Base-by-base conservation (phyloP, 1,140 invertebrate genomes). In the Aphis gossypii region DNA sequence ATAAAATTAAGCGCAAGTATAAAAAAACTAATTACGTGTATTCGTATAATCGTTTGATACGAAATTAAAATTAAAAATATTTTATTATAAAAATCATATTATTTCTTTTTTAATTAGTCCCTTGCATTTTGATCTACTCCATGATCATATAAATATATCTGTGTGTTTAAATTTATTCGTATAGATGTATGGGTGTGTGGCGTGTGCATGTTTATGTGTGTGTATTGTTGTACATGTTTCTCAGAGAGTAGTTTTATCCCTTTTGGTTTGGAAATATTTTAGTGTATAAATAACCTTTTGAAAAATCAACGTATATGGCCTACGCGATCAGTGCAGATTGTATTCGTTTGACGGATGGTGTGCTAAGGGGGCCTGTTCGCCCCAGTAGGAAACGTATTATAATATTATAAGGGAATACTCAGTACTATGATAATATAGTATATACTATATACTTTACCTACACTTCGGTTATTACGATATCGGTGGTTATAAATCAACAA, bases 401-500 rank as follows among this genome's bases (percentile, higher is more conserved):
- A 84, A 84, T 84, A 84, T 41, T 84, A 84, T 25, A 23, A 76
- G 83, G 23, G 25, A 60, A 30, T 60, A 60, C 60, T 76, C 30
- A 18, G 30, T 35, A 6, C 60, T 76, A 76, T n/a, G 60, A 76
- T n/a, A 76, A 76, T 76, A 76, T 35, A 68, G 60, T 68, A 3
- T n/a, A 18, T 18, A 76, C 60, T 68, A 3, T n/a, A 18, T 18
- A 76, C 60, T 68, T 68, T n/a, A 68, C 30, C 30, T n/a, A 68
- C 60, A 18, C 30, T 18, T 68, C 18, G 30, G 14, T 30, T n/a
- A 23, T 38, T 38, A 41, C 82, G 5, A 83, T 41, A 38, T 18
- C 20, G 11, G 23, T 84, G 82, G 82, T 84, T 84, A 84, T 44
- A 84, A 84, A 84, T 84, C 83, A 84, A 84, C 83, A 41, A 84